Base-by-base conservation (phyloP, 2,888 invertebrate genomes). In the Orthosia gracilis region DNA sequence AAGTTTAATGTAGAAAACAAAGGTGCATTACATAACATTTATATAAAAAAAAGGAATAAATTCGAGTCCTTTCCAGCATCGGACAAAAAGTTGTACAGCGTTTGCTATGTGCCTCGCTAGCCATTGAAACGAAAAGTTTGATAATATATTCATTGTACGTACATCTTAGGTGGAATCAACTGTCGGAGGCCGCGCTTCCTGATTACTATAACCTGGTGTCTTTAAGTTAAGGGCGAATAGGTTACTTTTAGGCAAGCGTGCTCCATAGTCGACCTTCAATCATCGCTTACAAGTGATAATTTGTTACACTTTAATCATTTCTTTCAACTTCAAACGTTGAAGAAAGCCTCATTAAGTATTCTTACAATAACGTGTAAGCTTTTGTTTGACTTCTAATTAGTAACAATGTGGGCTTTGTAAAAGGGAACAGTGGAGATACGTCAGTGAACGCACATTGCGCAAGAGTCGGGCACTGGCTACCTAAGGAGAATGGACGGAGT, bases 381-480 rank as follows among this genome's bases (percentile, higher is more conserved):
- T 78, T 70, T 80, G 70, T 86, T 80, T 77, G 69, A 63, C 57
- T 70, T 74, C 58, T 84, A 80, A 85, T 82, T 85, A 79, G 87
- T 69, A 77, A 73, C 76, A 80, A 74, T 68, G 73, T 64, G 65
- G 75, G 80, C 78, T 80, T 77, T 85, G 80, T 85, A 77, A 64
- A 50, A 67, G 49, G 58, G 58, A 77, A 55, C 59, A 31, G 68
- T 69, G 45, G 17, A 21, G 45, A 61, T 21, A 45, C 40, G 68
- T 63, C 70, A 72, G 67, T 58, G 45, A 45, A 67, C 69, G 52
- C 15, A 55, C 52, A n/a, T 87, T 85, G 78, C 74, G 75, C 74
- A 87, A 86, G 77, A 63, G 69, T 64, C 72, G 73, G 66, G 58
- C 64, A 69, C 50, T 49, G 55, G 40, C 66, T 61, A 67, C 57